A percentile compares a stretch with the other conserved stretches of the same genome.
These are phyloP conservation scores for Pammene fasciana DNA, from an alignment of 2,888 invertebrate genomes.

Conservation along the genomic window DNA sequence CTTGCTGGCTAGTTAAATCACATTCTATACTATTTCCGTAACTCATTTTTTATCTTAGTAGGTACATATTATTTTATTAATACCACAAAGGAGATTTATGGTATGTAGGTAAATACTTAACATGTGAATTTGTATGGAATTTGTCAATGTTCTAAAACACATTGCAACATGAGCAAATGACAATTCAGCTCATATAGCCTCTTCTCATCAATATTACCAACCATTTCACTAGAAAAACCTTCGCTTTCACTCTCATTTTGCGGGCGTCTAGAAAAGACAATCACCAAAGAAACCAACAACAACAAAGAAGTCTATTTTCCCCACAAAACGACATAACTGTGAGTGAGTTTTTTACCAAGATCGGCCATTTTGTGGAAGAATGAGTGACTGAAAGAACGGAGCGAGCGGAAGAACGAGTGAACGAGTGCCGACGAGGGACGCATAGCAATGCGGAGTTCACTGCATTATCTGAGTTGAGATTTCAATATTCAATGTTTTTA, in stretches of 20 bases:
- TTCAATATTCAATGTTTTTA: conserved; percentile 37
- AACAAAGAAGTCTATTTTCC: conserved; percentile 11
- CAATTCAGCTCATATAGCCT: background rate
- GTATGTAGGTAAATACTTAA: too few species aligned
- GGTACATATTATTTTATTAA: too few species aligned
- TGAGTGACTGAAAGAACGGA: conserved; percentile 26
- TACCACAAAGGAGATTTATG: too few species aligned
- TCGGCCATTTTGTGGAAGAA: conserved; percentile 10
- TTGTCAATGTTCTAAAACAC: too few species aligned
- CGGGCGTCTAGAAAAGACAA: conserved; percentile 34
- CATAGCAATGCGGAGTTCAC: conserved; percentile 34
- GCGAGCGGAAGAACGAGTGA: conserved; percentile 26
- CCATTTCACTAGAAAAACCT: conserved; percentile 19
- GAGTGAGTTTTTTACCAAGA: background rate
- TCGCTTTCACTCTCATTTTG: conserved; percentile 27
- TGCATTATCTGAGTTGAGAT: conserved; percentile 30
- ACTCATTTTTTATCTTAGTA: too few species aligned
- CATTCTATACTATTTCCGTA: too few species aligned
- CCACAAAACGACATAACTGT: conserved; percentile 20
- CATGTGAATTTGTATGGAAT: background rate
- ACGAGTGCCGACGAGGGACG: conserved; percentile 33
- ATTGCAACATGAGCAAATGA: background rate
- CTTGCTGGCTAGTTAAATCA: too few species aligned
- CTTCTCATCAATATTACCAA: conserved; percentile 8
- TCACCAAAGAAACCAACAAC: conserved; percentile 35